Percentiles rank a stretch among this genome's conserved stretches.
Evolutionary conservation across 2,797 vertebrate genomes (phyloP).

Genomic region (Gallinago nigripennis): DNA sequence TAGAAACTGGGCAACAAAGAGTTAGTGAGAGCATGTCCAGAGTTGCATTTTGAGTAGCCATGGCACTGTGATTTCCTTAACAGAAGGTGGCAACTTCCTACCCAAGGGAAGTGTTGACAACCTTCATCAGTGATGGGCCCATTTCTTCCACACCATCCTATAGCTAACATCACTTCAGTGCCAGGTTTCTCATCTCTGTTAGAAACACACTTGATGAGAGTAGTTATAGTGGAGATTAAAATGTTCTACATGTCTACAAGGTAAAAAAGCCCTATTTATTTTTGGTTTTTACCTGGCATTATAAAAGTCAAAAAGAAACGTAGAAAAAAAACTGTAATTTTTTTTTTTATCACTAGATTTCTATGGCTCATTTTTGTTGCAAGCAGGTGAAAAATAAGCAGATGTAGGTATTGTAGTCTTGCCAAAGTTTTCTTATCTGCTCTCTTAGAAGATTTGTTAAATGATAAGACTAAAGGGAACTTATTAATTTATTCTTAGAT

Average conservation of each 20-base stretch:
- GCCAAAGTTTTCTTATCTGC: not conserved
- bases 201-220: not conserved
- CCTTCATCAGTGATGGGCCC: not conserved
- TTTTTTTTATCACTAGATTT: not conserved
- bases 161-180: not conserved
- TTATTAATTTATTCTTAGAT: not conserved
- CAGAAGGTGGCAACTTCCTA: not conserved
- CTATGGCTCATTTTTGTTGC: not conserved
- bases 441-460: not conserved
- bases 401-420: not conserved
- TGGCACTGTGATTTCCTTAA: not conserved
- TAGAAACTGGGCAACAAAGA: not conserved
- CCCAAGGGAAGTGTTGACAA: not conserved
- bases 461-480: not conserved
- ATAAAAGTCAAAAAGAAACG: not conserved
- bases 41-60: not conserved
- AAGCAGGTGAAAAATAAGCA: not conserved
- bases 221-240: not conserved
- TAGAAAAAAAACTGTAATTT: not conserved
- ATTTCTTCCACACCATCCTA: not conserved
- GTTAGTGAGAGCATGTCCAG: not conserved
- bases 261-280: not conserved
- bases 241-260: not conserved
- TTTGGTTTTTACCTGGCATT: not conserved
- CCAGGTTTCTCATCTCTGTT: not conserved